Evolutionary conservation across 2,797 vertebrate genomes (phyloP).

Genomic region (Thalassophryne amazonica): DNA sequence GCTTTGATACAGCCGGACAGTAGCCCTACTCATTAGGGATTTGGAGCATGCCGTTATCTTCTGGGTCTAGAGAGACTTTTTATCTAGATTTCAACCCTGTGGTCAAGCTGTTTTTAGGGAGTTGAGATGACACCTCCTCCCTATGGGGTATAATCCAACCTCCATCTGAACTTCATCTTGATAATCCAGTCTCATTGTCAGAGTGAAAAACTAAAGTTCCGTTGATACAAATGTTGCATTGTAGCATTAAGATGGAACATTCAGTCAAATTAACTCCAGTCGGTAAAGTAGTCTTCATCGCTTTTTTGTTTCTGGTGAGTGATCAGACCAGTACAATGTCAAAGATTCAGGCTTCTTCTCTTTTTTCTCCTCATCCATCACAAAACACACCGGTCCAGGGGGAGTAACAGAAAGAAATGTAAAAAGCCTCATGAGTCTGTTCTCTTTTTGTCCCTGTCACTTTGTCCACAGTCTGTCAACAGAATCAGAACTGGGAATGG

Average conservation of each 20-base stretch:
- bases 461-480: not conserved
- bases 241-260: conserved; percentile 45
- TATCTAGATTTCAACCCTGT: conserved; percentile 49
- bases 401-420: conserved; percentile 63
- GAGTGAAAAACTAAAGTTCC: conserved; percentile 39
- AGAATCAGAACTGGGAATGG: conserved; percentile 92
- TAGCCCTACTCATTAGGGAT: conserved; percentile 56
- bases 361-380: conserved; percentile 35
- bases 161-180: not conserved
- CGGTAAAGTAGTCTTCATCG: conserved; percentile 38
- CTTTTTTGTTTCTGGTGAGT: conserved; percentile 20
- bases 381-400: conserved; percentile 46
- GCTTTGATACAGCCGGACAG: conserved; percentile 56
- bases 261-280: conserved; percentile 18
- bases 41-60: conserved; percentile 76
- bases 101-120: conserved; percentile 36
- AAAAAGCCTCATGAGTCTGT: conserved; percentile 50
- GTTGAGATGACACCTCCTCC: conserved; percentile 8
- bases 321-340: too few species aligned
- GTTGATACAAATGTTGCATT: conserved; percentile 37
- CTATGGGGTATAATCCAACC: conserved; percentile 41
- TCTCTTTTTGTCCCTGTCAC: conserved; percentile 19
- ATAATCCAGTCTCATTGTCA: conserved; percentile 45
- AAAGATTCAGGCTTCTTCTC: conserved; percentile 20
- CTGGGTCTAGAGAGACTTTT: conserved; percentile 45